These are phyloP conservation scores for Nicator chloris DNA, from an alignment of 2,113 vertebrate species.

Conservation along the genomic window DNA sequence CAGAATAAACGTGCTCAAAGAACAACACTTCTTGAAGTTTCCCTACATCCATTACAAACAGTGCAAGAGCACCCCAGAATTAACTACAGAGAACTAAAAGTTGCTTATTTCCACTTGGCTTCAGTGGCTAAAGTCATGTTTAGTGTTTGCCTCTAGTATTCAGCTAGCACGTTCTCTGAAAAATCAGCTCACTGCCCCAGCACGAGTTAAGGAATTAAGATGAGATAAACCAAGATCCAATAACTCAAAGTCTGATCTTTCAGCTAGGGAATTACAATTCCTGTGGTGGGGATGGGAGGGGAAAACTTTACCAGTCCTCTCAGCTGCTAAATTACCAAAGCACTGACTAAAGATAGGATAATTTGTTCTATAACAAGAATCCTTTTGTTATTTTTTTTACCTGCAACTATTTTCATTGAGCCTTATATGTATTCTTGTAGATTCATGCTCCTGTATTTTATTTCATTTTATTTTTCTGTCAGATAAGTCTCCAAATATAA, in stretches of 20 bases:
- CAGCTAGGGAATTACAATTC: background rate
- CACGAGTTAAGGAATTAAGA: background rate
- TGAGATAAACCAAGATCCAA: background rate
- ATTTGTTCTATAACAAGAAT: background rate
- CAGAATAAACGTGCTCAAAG: background rate
- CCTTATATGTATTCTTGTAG: background rate
- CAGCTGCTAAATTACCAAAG: background rate
- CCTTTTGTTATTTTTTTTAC: background rate
- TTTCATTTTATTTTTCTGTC: background rate
- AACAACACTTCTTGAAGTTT: background rate
- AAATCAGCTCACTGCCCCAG: background rate
- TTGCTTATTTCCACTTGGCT: background rate
- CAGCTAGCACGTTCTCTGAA: background rate
- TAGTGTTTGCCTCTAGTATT: background rate
- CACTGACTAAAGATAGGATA: background rate
- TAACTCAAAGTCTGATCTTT: background rate
- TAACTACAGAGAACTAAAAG: background rate
- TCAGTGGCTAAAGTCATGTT: background rate
- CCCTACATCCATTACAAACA: background rate
- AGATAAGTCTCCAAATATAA: background rate
- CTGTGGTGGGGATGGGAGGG: rapidly evolving
- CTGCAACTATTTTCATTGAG: background rate
- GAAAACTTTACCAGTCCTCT: background rate
- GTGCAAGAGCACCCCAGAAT: background rate
- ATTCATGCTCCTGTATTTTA: background rate